Percentiles rank a stretch among this genome's conserved stretches.
These are phyloP conservation scores for Horisme vitalbata DNA, from an alignment of 2,888 invertebrate species.

Conservation along the genomic window DNA sequence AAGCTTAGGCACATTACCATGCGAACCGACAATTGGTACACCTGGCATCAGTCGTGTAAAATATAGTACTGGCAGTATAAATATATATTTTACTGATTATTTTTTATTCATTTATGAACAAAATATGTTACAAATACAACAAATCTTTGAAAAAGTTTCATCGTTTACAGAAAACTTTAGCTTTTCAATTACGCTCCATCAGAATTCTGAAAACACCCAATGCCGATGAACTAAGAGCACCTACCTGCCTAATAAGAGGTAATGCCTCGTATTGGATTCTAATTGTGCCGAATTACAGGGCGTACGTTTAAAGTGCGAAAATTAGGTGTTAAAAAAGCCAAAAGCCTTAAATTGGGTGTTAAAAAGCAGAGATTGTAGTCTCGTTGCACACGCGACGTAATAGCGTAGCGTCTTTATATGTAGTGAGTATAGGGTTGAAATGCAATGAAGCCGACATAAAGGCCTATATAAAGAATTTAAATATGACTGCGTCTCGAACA, in stretches of 20 bases:
- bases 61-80: too few species aligned
- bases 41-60: too few species aligned
- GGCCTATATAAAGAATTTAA: background rate
- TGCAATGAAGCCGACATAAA: constrained; percentile 2
- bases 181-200: constrained; percentile 9
- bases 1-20: too few species aligned
- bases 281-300: constrained; percentile 67
- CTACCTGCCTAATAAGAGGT: constrained; percentile 20
- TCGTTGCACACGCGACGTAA: constrained; percentile 42
- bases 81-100: too few species aligned
- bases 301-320: constrained; percentile 60
- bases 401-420: constrained; percentile 34
- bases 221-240: constrained; percentile 24
- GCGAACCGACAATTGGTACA: too few species aligned
- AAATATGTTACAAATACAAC: too few species aligned
- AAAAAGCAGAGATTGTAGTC: constrained; percentile 36
- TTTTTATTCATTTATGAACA: too few species aligned
- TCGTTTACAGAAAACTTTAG: background rate
- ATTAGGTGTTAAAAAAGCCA: constrained; percentile 64
- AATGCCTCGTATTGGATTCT: constrained; percentile 43
- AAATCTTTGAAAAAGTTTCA: too few species aligned
- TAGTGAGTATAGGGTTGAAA: background rate
- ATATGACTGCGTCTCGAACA: too few species aligned
- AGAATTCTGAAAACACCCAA: background rate
- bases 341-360: constrained; percentile 20